Evolutionary conservation across 2,113 vertebrate species (phyloP).

Genomic region (Hemiscyllium ocellatum): DNA sequence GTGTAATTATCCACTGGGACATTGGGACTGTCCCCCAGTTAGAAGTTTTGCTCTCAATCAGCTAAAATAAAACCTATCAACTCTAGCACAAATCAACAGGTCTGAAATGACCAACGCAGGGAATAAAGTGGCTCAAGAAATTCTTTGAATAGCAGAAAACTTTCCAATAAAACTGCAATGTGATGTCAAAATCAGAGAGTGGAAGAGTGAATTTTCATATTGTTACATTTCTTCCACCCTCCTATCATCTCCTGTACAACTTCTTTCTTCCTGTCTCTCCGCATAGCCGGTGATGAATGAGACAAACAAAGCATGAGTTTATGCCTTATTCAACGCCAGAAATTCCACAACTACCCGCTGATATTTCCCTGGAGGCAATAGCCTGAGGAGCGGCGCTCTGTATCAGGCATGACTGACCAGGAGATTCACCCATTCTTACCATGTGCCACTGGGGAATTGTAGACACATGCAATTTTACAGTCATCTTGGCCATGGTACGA

Average conservation of each 20-base stretch:
- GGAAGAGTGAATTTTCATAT: background rate
- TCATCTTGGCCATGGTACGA: too few species aligned
- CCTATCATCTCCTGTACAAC: background rate
- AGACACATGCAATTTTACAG: too few species aligned
- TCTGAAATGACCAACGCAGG: constrained; percentile 3
- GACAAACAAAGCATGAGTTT: too few species aligned
- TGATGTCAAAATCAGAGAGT: constrained; percentile 11
- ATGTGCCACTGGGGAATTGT: too few species aligned
- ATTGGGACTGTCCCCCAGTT: background rate
- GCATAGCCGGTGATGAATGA: too few species aligned
- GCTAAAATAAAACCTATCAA: background rate
- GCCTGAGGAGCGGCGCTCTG: too few species aligned
- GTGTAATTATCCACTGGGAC: background rate
- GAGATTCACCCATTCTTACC: too few species aligned
- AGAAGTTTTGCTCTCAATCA: background rate
- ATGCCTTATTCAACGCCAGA: too few species aligned
- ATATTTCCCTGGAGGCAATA: too few species aligned
- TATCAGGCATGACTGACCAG: too few species aligned
- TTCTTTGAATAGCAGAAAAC: background rate
- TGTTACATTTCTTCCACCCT: background rate
- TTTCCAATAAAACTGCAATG: background rate
- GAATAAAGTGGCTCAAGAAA: background rate
- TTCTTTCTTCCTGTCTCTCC: too few species aligned
- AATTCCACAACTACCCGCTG: too few species aligned
- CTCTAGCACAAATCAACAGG: background rate